Base-by-base conservation (phyloP, 2,113 vertebrate genomes). In the Charadrius vociferus region DNA sequence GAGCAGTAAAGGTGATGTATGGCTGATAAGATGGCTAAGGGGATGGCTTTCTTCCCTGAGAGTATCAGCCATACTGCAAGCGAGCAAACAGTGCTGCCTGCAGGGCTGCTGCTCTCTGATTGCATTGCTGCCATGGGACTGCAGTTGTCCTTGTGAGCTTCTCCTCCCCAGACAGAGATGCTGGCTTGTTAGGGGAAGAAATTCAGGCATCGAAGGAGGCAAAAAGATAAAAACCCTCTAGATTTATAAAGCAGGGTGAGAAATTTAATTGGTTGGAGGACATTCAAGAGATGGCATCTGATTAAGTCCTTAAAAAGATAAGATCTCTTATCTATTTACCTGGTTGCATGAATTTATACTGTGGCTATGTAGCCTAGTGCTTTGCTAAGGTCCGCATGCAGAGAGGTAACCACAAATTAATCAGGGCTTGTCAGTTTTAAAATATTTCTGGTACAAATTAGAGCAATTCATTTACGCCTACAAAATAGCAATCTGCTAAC, bases 251-350 rank as follows among this genome's bases (percentile, higher is more conserved):
- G 71, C 65, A 81, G 78, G 19, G 52, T 62, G 41, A 72, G 66
- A n/a, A 66, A 81, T 62, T 24, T 88, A 85, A 91, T 84, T 89
- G 73, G 62, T 71, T 93, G 95, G 83, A 91, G 79, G 84, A 50
- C 45, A 47, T 95, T 78, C 86, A 94, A 47, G 89, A 78, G 58
- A 63, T 63, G 75, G 66, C 47, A 56, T 66, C 74, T 86, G 61
- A 88, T 94, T 63, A 75, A 95, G 82, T 88, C 89, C 94, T 97
- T 94, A 73, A 84, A 94, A 93, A 80, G 59, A 74, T 63, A 67
- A 26, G 70, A 52, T 66, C 56, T 67, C 74, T 53, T 58, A 34
- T 37, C 70, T 12, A 3, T 80, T 80, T 92, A 81, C 53, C 56
- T 91, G 37, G 32, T 63, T 95, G 53, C n/a, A 3, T 72, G 81